These are phyloP conservation scores for Caenorhabditis briggsae DNA, from an alignment of 1,140 invertebrate genomes.

Conservation along the genomic window DNA sequence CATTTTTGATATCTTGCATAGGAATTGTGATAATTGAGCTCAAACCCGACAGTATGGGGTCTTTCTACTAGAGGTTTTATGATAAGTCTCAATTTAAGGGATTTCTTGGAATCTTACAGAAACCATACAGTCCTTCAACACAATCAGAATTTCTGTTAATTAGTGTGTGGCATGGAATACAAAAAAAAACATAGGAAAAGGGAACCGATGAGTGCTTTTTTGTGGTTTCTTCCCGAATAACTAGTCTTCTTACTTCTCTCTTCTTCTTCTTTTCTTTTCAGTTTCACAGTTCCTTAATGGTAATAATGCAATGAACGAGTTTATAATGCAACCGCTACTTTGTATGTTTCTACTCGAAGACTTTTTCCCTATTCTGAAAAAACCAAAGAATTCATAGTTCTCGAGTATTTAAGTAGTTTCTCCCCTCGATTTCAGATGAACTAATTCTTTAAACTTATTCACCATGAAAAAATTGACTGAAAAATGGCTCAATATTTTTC, in stretches of 20 bases:
- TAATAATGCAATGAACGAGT: constrained; percentile 38
- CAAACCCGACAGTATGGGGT: too few species aligned
- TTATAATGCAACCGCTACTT: constrained; percentile 1
- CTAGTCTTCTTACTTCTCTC: constrained; percentile 15
- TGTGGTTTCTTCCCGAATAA: background rate
- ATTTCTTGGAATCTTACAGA: too few species aligned
- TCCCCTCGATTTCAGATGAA: constrained; percentile 5
- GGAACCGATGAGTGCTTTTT: constrained; percentile 25
- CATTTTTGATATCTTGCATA: too few species aligned
- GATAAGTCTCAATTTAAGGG: too few species aligned
- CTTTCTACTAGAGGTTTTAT: too few species aligned
- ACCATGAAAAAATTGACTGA: background rate
- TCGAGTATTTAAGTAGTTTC: too few species aligned
- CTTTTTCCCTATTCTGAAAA: background rate
- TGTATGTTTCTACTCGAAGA: background rate
- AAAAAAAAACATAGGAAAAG: background rate
- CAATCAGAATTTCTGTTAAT: too few species aligned
- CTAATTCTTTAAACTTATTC: background rate
- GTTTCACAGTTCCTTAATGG: constrained; percentile 26
- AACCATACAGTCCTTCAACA: too few species aligned
- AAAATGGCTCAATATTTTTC: background rate
- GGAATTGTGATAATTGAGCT: too few species aligned
- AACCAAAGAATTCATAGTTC: too few species aligned
- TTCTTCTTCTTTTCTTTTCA: background rate
- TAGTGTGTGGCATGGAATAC: background rate